Conservation (phyloP, 1,140 invertebrate genomes). For the Leptinotarsa texana region DNA sequence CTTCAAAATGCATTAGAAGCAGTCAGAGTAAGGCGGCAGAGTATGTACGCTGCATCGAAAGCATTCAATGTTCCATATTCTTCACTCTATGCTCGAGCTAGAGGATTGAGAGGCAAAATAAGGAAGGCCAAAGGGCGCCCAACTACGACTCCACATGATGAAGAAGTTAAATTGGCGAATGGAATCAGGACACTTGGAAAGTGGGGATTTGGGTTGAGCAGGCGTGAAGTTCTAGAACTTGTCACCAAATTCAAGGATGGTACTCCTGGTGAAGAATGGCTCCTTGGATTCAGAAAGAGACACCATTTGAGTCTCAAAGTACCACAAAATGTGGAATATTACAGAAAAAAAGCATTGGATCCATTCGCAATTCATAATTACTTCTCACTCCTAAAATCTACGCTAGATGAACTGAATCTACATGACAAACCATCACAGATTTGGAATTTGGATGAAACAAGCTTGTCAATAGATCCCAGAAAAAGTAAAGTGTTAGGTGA, state of each 20-base stretch:
- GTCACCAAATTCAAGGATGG: no score
- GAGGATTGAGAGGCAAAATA: constrained; percentile 38
- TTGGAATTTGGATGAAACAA: constrained; percentile 44
- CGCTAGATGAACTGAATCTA: neutral
- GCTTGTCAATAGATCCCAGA: constrained; percentile 44
- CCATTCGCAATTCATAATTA: no score
- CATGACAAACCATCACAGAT: constrained; percentile 34
- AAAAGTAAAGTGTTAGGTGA: constrained; percentile 50
- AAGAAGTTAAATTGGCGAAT: constrained; percentile 40
- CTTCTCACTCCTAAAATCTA: no score
- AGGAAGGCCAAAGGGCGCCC: constrained; percentile 25
- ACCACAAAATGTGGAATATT: no score
- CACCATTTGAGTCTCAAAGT: no score
- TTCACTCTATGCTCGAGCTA: constrained; percentile 19
- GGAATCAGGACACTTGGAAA: constrained; percentile 46
- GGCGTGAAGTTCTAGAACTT: constrained; percentile 49
- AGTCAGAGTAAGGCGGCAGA: constrained; percentile 10
- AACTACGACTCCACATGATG: constrained; percentile 11
- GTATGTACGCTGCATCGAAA: constrained; percentile 1
- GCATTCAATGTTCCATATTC: constrained; percentile 24
- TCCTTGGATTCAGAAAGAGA: no score
- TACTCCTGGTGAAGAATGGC: no score
- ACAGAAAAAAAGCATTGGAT: no score
- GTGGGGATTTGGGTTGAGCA: constrained; percentile 50
- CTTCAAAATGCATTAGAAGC: constrained; percentile 37